Evolutionary conservation across 92 coral and sea anemone species (phyloP), one percentile per base, ranked within the genome.

Genomic region (Parazoanthus swiftii): DNA sequence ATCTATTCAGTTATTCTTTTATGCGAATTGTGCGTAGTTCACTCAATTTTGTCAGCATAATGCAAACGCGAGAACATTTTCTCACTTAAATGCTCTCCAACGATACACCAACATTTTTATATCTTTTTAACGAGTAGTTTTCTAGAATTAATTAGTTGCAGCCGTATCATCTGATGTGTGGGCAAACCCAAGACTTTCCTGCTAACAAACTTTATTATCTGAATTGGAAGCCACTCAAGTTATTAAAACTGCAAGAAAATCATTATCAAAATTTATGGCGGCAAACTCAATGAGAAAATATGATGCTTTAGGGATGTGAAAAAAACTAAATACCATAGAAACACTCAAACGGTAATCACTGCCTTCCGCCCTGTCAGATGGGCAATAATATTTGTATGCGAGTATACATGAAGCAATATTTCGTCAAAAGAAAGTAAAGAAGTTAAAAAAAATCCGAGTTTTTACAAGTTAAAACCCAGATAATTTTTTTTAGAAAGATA

Each of bases 191-290:
- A 26, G 70, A 13, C 15, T 63, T 70, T 29, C 39, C 76, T 36
- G 39, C 76, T 29, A 38, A 72, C 20, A 72, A 72, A 72, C 20
- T 72, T 72, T 26, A 36, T 72, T 72, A 72, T 72, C 0, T 72
- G 76, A 72, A 72, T 26, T 36, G 26, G 76, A 72, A 36, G 76
- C 42, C 76, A 72, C 42, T 72, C 76, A 72, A 72, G 42, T 72
- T 72, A 72, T 72, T 72, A 72, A 72, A 33, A 72, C 7, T 36
- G 36, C 76, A 15, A 72, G 1, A 72, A 36, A 36, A 33, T 72
- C 20, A 72, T 72, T 25, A 26, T 72, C 29, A 23, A 68, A 23
- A 23, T 54, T 68, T 68, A 68, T 15, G 8, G 15, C 42, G 76
- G 21, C 42, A 73, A 36, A 73, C 20, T 73, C 37, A 33, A 29